phyloP scores from a whole-genome alignment of 2,113 vertebrate genomes.

The Saccopteryx bilineata region DNA sequence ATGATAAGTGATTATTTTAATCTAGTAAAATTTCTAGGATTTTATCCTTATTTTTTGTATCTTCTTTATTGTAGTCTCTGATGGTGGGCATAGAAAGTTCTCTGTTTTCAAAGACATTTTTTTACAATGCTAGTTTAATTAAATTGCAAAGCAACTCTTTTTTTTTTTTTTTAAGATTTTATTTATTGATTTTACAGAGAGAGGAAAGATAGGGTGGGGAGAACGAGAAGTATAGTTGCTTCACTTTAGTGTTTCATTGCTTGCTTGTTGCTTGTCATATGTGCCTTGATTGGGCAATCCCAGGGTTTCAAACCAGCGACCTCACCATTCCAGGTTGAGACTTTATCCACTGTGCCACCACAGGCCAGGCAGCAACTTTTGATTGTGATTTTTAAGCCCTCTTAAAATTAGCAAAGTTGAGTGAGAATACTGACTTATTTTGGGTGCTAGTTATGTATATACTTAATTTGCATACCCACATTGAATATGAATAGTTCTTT shows the following conservation, averaged over 20 bases:
- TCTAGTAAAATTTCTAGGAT: background rate
- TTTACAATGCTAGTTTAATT: background rate
- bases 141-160: background rate
- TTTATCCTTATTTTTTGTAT: background rate
- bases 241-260: too few species aligned
- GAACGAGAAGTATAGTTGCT: too few species aligned
- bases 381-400: background rate
- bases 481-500: background rate
- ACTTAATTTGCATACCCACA: background rate
- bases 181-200: too few species aligned
- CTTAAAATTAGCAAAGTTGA: conserved; percentile 21
- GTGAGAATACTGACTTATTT: background rate
- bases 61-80: background rate
- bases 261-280: too few species aligned
- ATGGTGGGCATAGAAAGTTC: background rate
- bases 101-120: background rate
- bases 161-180: background rate
- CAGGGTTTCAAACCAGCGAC: too few species aligned
- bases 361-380: too few species aligned
- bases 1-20: background rate
- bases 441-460: background rate
- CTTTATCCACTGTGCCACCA: too few species aligned
- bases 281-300: too few species aligned
- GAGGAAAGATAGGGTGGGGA: too few species aligned
- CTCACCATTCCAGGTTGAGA: too few species aligned